Evolutionary conservation across 2,797 vertebrate species (phyloP).

Genomic region (Karalla daura): DNA sequence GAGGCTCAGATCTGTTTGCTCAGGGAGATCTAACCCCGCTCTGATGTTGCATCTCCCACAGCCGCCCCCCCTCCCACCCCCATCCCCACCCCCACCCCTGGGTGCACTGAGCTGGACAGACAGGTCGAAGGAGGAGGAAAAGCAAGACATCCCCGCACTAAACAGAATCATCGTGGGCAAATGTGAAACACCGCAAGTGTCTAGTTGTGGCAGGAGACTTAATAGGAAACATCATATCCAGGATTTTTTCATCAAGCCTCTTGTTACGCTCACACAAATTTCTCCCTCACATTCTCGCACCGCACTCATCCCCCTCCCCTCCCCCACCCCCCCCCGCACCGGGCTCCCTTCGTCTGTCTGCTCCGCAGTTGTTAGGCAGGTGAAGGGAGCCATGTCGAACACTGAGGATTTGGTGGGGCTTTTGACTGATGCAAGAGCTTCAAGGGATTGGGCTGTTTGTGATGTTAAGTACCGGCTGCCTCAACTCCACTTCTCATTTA

Average conservation of each 20-base stretch:
- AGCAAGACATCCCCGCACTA: not conserved
- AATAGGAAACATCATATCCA: slow-evolving; percentile 26
- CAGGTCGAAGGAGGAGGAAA: slow-evolving; percentile 10
- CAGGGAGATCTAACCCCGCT: slow-evolving; percentile 46
- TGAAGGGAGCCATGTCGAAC: slow-evolving; percentile 63
- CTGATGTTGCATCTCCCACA: slow-evolving; percentile 46
- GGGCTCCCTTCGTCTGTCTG: slow-evolving; percentile 18
- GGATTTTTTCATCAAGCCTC: slow-evolving; percentile 20
- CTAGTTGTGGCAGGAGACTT: not conserved
- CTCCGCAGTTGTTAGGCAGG: slow-evolving; percentile 62
- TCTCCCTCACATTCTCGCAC: too few species aligned
- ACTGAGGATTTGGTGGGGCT: slow-evolving; percentile 62
- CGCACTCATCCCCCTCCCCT: not conserved
- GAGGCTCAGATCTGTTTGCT: slow-evolving; percentile 44
- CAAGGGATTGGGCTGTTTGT: slow-evolving; percentile 70
- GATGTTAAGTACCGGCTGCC: slow-evolving; percentile 61
- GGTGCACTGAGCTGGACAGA: slow-evolving; percentile 14
- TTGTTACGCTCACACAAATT: too few species aligned
- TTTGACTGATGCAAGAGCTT: slow-evolving; percentile 72
- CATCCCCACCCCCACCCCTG: too few species aligned
- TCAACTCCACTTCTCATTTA: slow-evolving; percentile 58
- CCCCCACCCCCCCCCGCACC: not conserved
- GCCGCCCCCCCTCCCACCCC: not conserved
- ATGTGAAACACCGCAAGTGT: slow-evolving; percentile 17
- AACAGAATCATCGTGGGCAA: slow-evolving; percentile 13